These are phyloP conservation scores for Sepioteuthis lessoniana DNA, from an alignment of 2,888 invertebrate genomes.

Conservation along the genomic window DNA sequence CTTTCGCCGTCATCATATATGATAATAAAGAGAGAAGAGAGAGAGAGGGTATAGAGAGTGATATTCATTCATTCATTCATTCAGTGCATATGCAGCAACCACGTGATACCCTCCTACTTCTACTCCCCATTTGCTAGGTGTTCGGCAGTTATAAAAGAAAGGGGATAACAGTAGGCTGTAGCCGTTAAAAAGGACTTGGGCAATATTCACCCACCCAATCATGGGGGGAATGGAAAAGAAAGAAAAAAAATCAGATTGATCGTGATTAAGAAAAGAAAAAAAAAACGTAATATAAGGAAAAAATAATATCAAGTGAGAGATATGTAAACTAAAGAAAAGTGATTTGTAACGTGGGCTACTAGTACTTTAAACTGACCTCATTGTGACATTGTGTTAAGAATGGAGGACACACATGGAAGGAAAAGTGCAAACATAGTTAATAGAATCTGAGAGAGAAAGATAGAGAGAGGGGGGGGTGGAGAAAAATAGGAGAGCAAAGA, in stretches of 20 bases:
- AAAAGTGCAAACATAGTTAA: background rate
- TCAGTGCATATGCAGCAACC: slow-evolving; percentile 33
- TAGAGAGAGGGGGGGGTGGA: background rate
- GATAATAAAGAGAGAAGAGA: background rate
- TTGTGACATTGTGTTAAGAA: slow-evolving; percentile 25
- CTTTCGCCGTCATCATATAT: background rate
- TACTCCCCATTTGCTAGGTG: background rate
- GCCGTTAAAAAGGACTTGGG: slow-evolving; percentile 16
- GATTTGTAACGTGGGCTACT: slow-evolving; percentile 2
- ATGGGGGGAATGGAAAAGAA: background rate
- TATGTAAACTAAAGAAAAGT: background rate
- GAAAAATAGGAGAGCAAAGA: background rate
- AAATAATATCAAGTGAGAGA: background rate
- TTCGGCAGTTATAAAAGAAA: background rate
- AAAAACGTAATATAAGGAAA: background rate
- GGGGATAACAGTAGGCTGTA: background rate
- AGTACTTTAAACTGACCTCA: slow-evolving; percentile 34
- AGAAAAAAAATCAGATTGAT: no score
- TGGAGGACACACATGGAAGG: background rate
- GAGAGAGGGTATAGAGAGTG: background rate
- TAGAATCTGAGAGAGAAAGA: background rate
- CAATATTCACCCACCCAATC: background rate
- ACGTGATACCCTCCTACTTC: slow-evolving; percentile 14
- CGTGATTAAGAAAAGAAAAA: background rate
- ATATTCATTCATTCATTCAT: slow-evolving; percentile 33